phyloP scores from a whole-genome alignment of 2,113 vertebrate species.

The Lampris incognitus region DNA sequence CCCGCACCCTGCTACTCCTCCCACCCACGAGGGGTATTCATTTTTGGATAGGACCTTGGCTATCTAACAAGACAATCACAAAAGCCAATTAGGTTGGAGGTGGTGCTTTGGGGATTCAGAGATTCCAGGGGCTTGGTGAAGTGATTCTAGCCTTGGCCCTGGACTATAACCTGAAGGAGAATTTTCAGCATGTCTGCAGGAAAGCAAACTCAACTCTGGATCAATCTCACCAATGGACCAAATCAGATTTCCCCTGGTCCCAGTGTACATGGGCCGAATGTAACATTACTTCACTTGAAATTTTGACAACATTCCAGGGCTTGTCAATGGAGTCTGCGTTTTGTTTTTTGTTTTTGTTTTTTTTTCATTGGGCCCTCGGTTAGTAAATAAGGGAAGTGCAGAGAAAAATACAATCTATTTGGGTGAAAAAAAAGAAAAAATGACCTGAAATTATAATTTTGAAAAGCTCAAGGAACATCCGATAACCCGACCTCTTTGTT shows the following conservation, averaged over 20 bases:
- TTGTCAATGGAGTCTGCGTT: conserved; percentile 14
- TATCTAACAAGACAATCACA: conserved; percentile 83
- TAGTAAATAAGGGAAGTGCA: background rate
- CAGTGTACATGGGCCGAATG: conserved; percentile 72
- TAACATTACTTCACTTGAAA: conserved; percentile 65
- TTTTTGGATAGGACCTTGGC: conserved; percentile 70
- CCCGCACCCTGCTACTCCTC: conserved; percentile 1
- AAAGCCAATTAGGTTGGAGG: conserved; percentile 82
- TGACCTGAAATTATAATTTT: background rate
- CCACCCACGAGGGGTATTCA: conserved; percentile 69
- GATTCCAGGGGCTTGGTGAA: conserved; percentile 68
- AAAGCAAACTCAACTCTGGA: conserved; percentile 68
- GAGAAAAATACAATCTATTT: background rate
- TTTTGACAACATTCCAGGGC: conserved; percentile 59
- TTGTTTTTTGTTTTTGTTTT: background rate
- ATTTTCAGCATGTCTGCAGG: conserved; percentile 62
- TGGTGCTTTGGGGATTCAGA: conserved; percentile 73
- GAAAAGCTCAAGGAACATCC: too few species aligned
- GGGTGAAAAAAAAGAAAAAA: background rate
- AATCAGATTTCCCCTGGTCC: conserved; percentile 76
- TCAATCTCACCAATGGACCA: conserved; percentile 73
- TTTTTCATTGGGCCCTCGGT: background rate
- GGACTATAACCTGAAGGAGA: conserved; percentile 64
- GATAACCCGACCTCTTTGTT: too few species aligned
- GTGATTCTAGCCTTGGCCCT: conserved; percentile 67